Evolutionary conservation across 1,140 invertebrate genomes (phyloP).

Genomic region (Chironomus striatipennis): DNA sequence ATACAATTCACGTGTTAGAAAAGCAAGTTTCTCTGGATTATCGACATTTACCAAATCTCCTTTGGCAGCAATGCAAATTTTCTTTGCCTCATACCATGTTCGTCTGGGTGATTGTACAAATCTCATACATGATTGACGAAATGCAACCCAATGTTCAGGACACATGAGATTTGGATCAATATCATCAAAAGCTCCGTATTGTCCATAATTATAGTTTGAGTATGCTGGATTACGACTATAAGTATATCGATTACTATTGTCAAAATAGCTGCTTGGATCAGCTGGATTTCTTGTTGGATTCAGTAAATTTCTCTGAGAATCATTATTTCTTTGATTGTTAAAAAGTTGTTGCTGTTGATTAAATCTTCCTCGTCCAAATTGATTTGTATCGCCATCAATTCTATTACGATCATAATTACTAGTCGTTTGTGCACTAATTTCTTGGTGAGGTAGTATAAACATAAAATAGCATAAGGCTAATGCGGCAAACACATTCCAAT

Average conservation of each 20-base stretch:
- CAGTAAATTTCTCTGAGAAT: background rate
- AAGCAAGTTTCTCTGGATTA: constrained; percentile 76
- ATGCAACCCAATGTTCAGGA: constrained; percentile 72
- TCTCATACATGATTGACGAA: constrained; percentile 70
- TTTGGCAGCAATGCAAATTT: constrained; percentile 70
- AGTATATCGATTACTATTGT: constrained; percentile 10
- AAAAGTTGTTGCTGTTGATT: background rate
- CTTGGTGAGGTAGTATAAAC: background rate
- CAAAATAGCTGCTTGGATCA: background rate
- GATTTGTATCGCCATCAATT: background rate
- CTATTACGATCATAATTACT: constrained; percentile 16
- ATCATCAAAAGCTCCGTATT: constrained; percentile 24
- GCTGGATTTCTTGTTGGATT: background rate
- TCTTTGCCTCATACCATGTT: constrained; percentile 65
- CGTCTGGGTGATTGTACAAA: constrained; percentile 78
- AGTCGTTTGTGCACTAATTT: background rate
- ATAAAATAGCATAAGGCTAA: background rate
- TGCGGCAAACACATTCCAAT: background rate
- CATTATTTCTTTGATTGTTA: background rate
- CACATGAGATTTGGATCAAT: constrained; percentile 46
- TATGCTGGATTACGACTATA: background rate
- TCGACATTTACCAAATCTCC: constrained; percentile 73
- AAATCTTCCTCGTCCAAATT: background rate
- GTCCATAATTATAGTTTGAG: background rate
- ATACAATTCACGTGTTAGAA: constrained; percentile 67